Percentiles rank a stretch among this genome's conserved stretches.
Conservation (phyloP, 1,140 invertebrate species). For the Drosophila bifasciata region DNA sequence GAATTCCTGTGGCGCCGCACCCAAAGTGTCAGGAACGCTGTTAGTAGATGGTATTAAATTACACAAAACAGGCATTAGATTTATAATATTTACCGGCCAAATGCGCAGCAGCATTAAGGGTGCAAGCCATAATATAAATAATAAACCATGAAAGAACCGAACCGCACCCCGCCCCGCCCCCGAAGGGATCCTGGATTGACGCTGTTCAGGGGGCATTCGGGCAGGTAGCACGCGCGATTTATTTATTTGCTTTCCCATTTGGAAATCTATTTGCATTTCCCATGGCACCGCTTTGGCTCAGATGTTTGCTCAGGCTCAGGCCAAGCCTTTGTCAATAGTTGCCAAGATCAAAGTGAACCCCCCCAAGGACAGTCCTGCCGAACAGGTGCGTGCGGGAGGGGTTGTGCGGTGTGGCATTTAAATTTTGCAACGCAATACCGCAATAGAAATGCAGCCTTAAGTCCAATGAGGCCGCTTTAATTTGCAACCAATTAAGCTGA, state of each 20-base stretch:
- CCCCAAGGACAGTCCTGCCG: constrained; percentile 27
- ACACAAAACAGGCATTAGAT: constrained; percentile 48
- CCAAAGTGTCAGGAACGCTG: constrained; percentile 62
- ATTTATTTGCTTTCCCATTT: constrained; percentile 58
- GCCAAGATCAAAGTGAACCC: constrained; percentile 64
- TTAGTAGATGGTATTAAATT: constrained; percentile 73
- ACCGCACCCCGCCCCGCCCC: background rate
- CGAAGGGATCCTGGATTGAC: constrained; percentile 1
- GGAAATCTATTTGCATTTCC: constrained; percentile 67
- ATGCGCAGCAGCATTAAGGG: constrained; percentile 38
- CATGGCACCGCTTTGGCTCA: constrained; percentile 48
- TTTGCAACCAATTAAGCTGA: constrained; percentile 40
- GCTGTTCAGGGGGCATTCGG: constrained; percentile 18
- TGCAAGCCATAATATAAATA: constrained; percentile 62
- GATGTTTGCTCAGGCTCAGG: constrained; percentile 51
- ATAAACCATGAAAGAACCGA: constrained; percentile 45
- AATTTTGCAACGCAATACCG: constrained; percentile 10
- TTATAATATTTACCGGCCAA: constrained; percentile 51
- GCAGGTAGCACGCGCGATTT: constrained; percentile 50
- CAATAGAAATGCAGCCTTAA: constrained; percentile 5
- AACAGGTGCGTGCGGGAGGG: constrained; percentile 25
- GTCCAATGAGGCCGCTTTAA: background rate
- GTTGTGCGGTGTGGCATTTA: constrained; percentile 9
- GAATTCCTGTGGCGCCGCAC: constrained; percentile 7
- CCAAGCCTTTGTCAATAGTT: constrained; percentile 68